Base-by-base conservation (phyloP, 2,797 vertebrate species). In the Rhynchonycteris naso region DNA sequence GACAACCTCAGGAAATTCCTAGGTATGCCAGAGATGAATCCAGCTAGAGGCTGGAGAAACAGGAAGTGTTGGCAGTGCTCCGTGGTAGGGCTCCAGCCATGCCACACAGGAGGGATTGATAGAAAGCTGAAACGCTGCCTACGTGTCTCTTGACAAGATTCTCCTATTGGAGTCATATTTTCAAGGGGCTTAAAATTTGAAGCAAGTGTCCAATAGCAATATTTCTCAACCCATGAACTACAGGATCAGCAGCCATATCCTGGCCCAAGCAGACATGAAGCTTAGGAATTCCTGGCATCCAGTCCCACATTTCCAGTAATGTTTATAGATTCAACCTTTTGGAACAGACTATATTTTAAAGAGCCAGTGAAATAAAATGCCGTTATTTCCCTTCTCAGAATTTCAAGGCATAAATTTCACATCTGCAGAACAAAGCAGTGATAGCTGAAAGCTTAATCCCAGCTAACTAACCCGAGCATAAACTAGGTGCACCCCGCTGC, bases 351-450 rank as follows among this genome's bases (percentile, higher is more conserved):
- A 22, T 50, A 85, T 83, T 94, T 96, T 94, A 88, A 80, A 93
- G 58, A 96, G 97, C 94, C 95, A 97, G 28, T 88, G 92, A 95
- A 97, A 97, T 88, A 88, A 97, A 97, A 95, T 89, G 75, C 82
- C 90, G 86, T 96, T 93, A 91, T 97, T 97, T 95, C 95, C 85
- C 88, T 94, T 92, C 95, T 92, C 97, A 88, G 95, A 96, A 96
- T 95, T 78, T 86, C 82, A 96, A 91, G 93, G 88, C 93, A 71
- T 90, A 94, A 68, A 91, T 91, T 90, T 96, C 88, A 90, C 95
- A 86, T 94, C 90, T 96, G 88, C 82, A 83, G 85, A 92, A 94
- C 90, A 95, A 93, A 96, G 90, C 66, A 30, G 52, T 82, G 88
- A 80, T 69, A 72, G 38, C 81, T 82, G 86, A 88, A 91, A 90